phyloP scores from a whole-genome alignment of 2,888 invertebrate genomes.

The Agrypnus murinus region DNA sequence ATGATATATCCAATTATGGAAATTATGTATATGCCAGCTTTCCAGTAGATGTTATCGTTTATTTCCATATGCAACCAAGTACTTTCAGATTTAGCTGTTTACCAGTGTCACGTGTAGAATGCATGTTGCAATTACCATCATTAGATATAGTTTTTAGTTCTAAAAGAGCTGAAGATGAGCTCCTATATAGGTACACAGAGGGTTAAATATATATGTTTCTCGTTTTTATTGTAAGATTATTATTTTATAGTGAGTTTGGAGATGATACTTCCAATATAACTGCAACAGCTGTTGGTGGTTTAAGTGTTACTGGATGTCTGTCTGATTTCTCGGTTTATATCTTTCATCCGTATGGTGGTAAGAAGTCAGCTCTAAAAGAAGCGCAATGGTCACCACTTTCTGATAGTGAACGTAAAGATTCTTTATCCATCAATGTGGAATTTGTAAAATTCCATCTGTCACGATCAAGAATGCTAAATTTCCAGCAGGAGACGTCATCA shows the following conservation, averaged over 20 bases:
- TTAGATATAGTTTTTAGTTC: constrained; percentile 98
- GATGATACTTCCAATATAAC: constrained; percentile 72
- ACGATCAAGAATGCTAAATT: constrained; percentile 90
- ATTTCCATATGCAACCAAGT: constrained; percentile 98
- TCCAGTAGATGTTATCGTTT: constrained; percentile 98
- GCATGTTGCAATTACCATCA: constrained; percentile 96
- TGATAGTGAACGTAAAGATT: constrained; percentile 94
- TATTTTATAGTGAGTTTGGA: constrained; percentile 73
- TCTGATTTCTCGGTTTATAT: constrained; percentile 98
- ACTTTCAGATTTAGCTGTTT: constrained; percentile 97
- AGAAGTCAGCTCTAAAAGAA: constrained; percentile 86
- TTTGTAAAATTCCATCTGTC: constrained; percentile 97
- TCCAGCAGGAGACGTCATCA: constrained; percentile 75
- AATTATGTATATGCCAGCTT: constrained; percentile 94
- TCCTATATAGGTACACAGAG: constrained; percentile 61
- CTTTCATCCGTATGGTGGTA: constrained; percentile 97
- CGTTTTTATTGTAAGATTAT: not conserved
- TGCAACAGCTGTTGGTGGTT: constrained; percentile 85
- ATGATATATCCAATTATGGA: constrained; percentile 78
- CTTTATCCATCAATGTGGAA: constrained; percentile 96
- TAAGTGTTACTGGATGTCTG: constrained; percentile 96
- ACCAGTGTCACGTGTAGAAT: constrained; percentile 96
- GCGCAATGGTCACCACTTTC: constrained; percentile 91
- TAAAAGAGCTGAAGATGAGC: constrained; percentile 87
- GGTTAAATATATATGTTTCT: too few species aligned